phyloP scores from a whole-genome alignment of 1,140 invertebrate species.

The Antheraea pernyi region DNA sequence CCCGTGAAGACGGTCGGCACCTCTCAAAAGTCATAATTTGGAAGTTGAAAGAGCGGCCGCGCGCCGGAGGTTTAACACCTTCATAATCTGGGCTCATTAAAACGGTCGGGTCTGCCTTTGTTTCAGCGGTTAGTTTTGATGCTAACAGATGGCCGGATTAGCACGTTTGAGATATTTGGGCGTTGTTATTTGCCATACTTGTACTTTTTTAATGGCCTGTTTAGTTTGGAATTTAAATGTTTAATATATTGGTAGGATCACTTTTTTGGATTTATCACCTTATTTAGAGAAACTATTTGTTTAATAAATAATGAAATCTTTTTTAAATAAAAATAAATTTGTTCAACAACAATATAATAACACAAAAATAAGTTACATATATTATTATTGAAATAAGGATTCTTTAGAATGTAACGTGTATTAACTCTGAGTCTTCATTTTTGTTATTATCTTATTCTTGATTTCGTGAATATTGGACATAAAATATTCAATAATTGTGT shows the following conservation, averaged over 20 bases:
- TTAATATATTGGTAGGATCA: neutral
- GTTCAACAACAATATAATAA: too few relatives aligned
- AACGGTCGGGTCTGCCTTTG: slow-evolving; percentile 66
- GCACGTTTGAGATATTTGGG: slow-evolving; percentile 49
- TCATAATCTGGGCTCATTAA: slow-evolving; percentile 78
- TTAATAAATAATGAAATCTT: neutral
- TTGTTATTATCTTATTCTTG: too few relatives aligned
- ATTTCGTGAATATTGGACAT: too few relatives aligned
- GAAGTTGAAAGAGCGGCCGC: slow-evolving; percentile 67
- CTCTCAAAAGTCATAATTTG: slow-evolving; percentile 71
- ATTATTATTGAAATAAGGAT: too few relatives aligned
- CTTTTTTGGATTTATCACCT: neutral
- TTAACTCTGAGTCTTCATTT: too few relatives aligned
- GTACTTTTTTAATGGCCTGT: neutral
- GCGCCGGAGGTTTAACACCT: slow-evolving; percentile 72
- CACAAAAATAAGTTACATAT: too few relatives aligned
- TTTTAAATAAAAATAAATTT: too few relatives aligned
- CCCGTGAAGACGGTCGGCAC: slow-evolving; percentile 58
- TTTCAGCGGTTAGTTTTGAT: slow-evolving; percentile 70
- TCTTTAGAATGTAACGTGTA: too few relatives aligned
- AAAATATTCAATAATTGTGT: too few relatives aligned
- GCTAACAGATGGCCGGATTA: slow-evolving; percentile 73
- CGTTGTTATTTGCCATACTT: slow-evolving; percentile 35
- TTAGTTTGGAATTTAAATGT: slow-evolving; percentile 7
- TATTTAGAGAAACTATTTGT: neutral